phyloP scores from a whole-genome alignment of 2,888 invertebrate genomes.

The Lumbricus terrestris region DNA sequence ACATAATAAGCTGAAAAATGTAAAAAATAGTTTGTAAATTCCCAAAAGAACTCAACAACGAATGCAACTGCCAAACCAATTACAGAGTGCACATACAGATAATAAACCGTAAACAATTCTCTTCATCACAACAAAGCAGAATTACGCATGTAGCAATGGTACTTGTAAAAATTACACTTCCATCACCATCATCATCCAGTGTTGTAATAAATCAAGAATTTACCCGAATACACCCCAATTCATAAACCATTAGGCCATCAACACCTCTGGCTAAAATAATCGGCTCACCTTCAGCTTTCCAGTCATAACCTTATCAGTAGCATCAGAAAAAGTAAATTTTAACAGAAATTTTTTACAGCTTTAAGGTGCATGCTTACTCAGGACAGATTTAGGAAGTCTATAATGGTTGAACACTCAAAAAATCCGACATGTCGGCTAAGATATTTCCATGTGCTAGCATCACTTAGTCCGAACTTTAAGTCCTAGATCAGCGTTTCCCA shows the following conservation, averaged over 20 bases:
- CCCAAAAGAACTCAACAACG: no score
- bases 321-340: neutral
- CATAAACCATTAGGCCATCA: neutral
- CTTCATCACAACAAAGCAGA: neutral
- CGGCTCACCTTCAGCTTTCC: conserved; percentile 26
- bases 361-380: neutral
- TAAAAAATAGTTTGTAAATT: no score
- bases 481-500: no score
- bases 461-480: no score
- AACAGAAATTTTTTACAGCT: neutral
- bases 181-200: neutral
- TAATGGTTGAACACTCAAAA: no score
- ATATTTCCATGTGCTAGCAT: no score
- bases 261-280: conserved; percentile 3
- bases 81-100: no score
- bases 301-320: conserved; percentile 19
- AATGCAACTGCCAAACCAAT: no score
- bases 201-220: neutral
- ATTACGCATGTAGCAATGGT: neutral
- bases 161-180: neutral
- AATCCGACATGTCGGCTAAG: no score
- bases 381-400: no score
- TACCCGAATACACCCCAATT: neutral
- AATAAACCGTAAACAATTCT: neutral
- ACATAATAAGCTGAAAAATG: no score